phyloP scores from a whole-genome alignment of 1,140 invertebrate species.

The Oryctes rhinoceros region DNA sequence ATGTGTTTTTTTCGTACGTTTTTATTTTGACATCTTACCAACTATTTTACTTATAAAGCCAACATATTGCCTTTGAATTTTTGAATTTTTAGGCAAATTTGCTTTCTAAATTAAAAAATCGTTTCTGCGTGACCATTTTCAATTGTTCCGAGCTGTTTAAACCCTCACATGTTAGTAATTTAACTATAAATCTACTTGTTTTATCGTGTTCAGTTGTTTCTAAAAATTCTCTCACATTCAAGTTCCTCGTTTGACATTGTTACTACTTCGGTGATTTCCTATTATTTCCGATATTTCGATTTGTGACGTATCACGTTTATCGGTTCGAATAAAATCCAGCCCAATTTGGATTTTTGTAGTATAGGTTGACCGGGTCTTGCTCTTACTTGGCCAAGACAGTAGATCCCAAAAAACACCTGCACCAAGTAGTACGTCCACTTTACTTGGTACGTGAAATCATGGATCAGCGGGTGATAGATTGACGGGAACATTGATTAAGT shows the following conservation, averaged over 20 bases:
- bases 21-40: no score
- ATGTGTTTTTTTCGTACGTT: no score
- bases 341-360: constrained; percentile 53
- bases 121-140: no score
- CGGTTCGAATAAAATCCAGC: constrained; percentile 48
- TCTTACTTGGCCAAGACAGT: constrained; percentile 50
- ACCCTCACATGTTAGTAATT: no score
- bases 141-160: no score
- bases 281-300: no score
- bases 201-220: no score
- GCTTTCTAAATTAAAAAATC: neutral
- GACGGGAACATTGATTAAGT: constrained; percentile 11
- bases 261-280: no score
- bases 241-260: no score
- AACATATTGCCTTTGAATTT: neutral
- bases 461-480: constrained; percentile 50
- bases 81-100: neutral
- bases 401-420: constrained; percentile 55
- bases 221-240: no score
- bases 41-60: neutral
- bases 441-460: constrained; percentile 47
- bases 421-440: constrained; percentile 54
- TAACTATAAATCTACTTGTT: no score
- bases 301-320: no score
- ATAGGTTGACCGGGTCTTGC: constrained; percentile 45